A percentile compares a stretch with the other conserved stretches of the same genome.
phyloP scores from a whole-genome alignment of 1,140 invertebrate species.

The Drosophila pectinifera region DNA sequence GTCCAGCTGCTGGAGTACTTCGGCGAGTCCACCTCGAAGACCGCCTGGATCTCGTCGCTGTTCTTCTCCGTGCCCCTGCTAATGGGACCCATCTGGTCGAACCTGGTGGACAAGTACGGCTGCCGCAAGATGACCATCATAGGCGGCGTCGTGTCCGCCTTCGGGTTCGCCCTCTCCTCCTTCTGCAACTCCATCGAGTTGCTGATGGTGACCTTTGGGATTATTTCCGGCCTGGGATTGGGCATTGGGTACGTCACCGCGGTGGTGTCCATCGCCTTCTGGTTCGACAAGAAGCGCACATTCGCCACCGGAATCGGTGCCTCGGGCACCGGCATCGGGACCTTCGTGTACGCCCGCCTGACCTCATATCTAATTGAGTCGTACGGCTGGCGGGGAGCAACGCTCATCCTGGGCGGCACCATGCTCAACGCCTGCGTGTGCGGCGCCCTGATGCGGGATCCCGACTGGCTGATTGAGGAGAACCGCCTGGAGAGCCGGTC shows the following conservation, averaged over 20 bases:
- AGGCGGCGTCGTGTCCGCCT: constrained; percentile 90
- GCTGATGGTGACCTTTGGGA: constrained; percentile 94
- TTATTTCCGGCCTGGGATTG: constrained; percentile 93
- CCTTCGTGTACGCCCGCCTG: constrained; percentile 90
- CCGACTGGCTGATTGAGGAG: constrained; percentile 90
- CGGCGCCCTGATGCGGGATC: constrained; percentile 94
- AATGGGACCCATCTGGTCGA: constrained; percentile 89
- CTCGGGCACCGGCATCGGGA: constrained; percentile 94
- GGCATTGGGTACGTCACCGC: constrained; percentile 95
- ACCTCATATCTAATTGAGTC: constrained; percentile 91
- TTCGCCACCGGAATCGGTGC: constrained; percentile 95
- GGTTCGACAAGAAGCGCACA: constrained; percentile 97
- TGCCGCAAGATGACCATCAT: constrained; percentile 93
- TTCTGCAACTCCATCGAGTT: constrained; percentile 90
- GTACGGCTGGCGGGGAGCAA: constrained; percentile 95
- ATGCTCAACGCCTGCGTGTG: constrained; percentile 95
- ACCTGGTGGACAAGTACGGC: constrained; percentile 94
- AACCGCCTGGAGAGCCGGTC: constrained; percentile 84
- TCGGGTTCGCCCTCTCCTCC: constrained; percentile 93
- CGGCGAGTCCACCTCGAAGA: constrained; percentile 91
- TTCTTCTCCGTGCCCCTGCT: constrained; percentile 95
- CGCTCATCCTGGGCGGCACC: constrained; percentile 92
- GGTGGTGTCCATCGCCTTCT: constrained; percentile 96
- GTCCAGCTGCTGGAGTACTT: constrained; percentile 95
- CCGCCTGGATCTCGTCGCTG: constrained; percentile 94